These are phyloP conservation scores for Prinia subflava DNA, from an alignment of 2,113 vertebrate species.

Conservation along the genomic window DNA sequence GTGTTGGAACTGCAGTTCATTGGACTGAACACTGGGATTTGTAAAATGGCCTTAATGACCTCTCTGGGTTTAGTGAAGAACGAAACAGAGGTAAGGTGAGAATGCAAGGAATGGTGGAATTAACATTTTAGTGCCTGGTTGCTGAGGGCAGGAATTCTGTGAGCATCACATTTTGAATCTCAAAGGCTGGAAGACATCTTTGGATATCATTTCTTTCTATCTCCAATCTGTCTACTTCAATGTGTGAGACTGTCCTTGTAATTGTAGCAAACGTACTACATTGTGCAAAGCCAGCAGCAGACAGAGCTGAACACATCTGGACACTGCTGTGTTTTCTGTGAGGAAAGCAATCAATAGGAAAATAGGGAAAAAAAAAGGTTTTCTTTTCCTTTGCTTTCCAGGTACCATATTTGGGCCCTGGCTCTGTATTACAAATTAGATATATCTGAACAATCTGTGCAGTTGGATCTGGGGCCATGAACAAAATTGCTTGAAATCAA, in stretches of 20 bases:
- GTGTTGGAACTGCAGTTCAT: not conserved
- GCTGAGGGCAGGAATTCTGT: not conserved
- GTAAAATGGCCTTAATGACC: not conserved
- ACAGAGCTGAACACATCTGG: not conserved
- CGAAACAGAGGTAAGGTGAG: not conserved
- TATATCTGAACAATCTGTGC: not conserved
- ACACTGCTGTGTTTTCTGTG: not conserved
- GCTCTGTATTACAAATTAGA: not conserved
- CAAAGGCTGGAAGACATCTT: not conserved
- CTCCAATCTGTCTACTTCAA: not conserved
- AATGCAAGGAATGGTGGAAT: not conserved
- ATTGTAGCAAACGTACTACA: not conserved
- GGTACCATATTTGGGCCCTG: not conserved
- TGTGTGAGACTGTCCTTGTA: not conserved
- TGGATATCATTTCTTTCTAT: not conserved
- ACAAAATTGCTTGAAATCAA: not conserved
- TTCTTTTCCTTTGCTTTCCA: not conserved
- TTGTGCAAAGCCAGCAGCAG: not conserved
- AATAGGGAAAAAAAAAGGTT: not conserved
- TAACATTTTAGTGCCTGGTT: not conserved
- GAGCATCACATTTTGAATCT: not conserved
- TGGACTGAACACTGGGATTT: not conserved
- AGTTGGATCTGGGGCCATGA: not conserved
- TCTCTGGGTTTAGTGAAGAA: not conserved
- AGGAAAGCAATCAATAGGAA: not conserved